Evolutionary conservation across 2,888 invertebrate genomes (phyloP), one percentile per base, ranked within the genome.

Genomic region (Ashinkailepas kermadecensis): DNA sequence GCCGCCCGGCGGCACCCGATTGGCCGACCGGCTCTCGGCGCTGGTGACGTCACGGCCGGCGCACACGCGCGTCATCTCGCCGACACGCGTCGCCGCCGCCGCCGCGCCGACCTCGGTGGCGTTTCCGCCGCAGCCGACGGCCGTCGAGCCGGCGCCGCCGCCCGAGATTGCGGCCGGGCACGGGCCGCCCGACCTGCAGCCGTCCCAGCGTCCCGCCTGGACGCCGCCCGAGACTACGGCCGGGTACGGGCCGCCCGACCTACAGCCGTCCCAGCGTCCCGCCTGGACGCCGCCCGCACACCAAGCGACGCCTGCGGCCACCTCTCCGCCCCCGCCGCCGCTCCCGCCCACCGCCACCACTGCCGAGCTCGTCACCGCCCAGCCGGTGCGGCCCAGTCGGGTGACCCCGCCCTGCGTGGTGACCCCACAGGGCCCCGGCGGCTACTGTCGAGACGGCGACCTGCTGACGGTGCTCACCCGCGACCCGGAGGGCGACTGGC

Each of bases 401-500:
- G 79, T n/a, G n/a, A 12, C 79, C 2, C 9, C 79, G 23, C 58
- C 58, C 6, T 79, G 79, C 4, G 58, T 57, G 57, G 79, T 79
- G 23, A 79, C 79, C 1, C 58, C 58, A 23, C 79, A 79, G 79
- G 25, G 58, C 58, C 58, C 58, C 7, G 79, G 79, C 58, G 79
- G 79, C 58, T 79, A 79, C 79, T 79, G 79, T 13, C 57, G 79
- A 0, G 58, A 59, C 6, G 79, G 79, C 12, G 59, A 59, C 79
- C 11, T 59, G 13, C 79, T 79, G 23, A 59, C 79, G 8, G 79
- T 79, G 23, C 25, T 79, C 23, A 79, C 79, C 18, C 79, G 79
- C 12, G 23, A 23, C 15, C 79, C 79, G 58, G 58, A n/a, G 1
- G 79, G 79, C 23, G 23, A 58, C 58, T 79, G 79, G 79, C 23